Base-by-base conservation (phyloP, 2,888 invertebrate species). In the Parnassius smintheus region DNA sequence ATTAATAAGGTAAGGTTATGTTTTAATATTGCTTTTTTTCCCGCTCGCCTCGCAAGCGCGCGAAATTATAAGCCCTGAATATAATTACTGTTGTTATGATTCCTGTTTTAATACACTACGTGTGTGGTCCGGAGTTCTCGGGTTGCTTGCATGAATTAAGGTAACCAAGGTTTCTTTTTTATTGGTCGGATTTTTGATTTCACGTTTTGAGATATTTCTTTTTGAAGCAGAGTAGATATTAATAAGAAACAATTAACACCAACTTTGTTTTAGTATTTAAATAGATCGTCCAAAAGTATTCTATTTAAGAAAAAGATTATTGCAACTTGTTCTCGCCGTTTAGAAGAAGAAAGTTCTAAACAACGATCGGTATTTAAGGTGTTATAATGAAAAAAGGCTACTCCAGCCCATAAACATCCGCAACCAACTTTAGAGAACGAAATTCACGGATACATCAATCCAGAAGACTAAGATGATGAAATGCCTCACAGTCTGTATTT, bases 1-100 rank as follows among this genome's bases (percentile, higher is more conserved):
- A 85, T 88, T 89, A 87, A 89, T 91, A 91, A 88, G 87, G 75
- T 77, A 80, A 89, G 85, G 88, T 88, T 89, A 89, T 88, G 88
- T 89, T 89, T 86, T 90, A 87, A 88, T 88, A 85, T 83, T 77
- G 78, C 82, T 86, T 86, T 87, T 76, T 88, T 77, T 71, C 79
- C 79, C 71, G 71, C 69, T 70, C 70, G 76, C 68, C 72, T 72
- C 70, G 77, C 77, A 71, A 75, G 79, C 83, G 83, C 86, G 89
- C 90, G 86, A 90, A 90, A 91, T 90, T 87, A 90, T 90, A 88
- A 84, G 81, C 81, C 80, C 78, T 78, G 80, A 80, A 87, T 87
- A 88, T 86, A 86, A 87, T 89, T 85, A 89, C 88, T 84, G 84
- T 77, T 79, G 81, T 87, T 90, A 85, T 83, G 87, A 83, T 82